These are phyloP conservation scores for Caenorhabditis tropicalis DNA, from an alignment of 1,140 invertebrate species.

Conservation along the genomic window DNA sequence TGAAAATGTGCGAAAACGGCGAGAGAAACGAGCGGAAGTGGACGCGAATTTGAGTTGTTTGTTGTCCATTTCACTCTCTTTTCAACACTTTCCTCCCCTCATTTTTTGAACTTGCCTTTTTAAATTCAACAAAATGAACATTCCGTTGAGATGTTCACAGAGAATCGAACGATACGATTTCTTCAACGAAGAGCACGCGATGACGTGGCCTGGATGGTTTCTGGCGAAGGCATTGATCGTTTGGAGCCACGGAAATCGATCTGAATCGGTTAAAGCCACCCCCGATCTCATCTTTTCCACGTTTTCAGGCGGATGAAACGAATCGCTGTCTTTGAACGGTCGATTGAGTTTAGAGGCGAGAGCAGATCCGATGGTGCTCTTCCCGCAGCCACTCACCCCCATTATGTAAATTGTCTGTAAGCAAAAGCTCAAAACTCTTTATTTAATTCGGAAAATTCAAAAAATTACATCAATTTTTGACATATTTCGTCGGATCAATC, in stretches of 20 bases:
- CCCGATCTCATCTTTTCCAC: not conserved
- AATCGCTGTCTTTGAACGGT: conserved; percentile 1
- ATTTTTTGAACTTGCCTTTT: conserved; percentile 25
- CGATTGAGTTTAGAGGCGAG: not conserved
- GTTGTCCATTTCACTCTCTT: conserved; percentile 2
- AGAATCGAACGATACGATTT: conserved; percentile 3
- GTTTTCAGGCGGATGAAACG: not conserved
- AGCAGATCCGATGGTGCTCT: not conserved
- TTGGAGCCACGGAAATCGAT: conserved; percentile 2
- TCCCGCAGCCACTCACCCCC: conserved; percentile 15
- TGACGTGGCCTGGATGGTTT: not conserved
- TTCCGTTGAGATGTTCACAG: not conserved
- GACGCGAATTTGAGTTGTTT: conserved; percentile 35
- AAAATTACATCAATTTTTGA: conserved; percentile 18
- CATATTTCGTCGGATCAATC: not conserved
- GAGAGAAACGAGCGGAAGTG: not conserved
- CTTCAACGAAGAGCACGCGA: not conserved
- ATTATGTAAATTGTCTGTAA: conserved; percentile 2
- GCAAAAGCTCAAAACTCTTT: not conserved
- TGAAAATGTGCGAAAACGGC: conserved; percentile 6
- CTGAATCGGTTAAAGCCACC: not conserved
- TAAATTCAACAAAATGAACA: conserved; percentile 26
- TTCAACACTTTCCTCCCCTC: not conserved
- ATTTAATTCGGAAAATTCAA: not conserved
- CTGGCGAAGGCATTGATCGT: not conserved